Percentiles rank a stretch among this genome's conserved stretches.
phyloP scores from a whole-genome alignment of 2,113 vertebrate species.

The Heloderma charlesbogerti region DNA sequence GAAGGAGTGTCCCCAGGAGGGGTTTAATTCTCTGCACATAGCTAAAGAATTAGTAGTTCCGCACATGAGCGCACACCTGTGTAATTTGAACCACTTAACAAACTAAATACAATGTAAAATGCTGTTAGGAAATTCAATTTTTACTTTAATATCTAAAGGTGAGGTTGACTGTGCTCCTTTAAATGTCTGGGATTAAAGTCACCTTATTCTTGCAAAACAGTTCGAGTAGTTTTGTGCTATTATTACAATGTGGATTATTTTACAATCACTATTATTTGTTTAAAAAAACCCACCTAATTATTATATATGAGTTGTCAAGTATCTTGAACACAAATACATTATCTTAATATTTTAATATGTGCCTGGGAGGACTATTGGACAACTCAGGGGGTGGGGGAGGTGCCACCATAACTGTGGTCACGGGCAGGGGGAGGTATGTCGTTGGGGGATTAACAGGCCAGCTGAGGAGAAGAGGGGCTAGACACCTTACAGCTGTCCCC shows the following conservation, averaged over 20 bases:
- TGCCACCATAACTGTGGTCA: too few relatives aligned
- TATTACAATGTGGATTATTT: not conserved
- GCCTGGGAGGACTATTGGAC: too few relatives aligned
- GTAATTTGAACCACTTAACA: slow-evolving; percentile 6
- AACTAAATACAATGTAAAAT: not conserved
- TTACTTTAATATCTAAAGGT: not conserved
- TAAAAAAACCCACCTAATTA: not conserved
- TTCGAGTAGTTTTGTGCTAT: not conserved
- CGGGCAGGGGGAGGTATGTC: too few relatives aligned
- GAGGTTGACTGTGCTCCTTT: not conserved
- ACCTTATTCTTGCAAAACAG: not conserved
- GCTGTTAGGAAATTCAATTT: not conserved
- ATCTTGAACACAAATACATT: not conserved
- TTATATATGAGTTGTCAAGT: not conserved
- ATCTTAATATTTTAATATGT: too few relatives aligned
- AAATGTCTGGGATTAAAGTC: slow-evolving; percentile 13
- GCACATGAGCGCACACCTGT: slow-evolving; percentile 1
- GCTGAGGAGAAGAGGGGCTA: too few relatives aligned
- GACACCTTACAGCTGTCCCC: too few relatives aligned
- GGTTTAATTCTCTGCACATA: not conserved
- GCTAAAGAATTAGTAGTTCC: slow-evolving; percentile 18
- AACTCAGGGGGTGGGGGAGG: too few relatives aligned
- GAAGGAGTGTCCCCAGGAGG: not conserved
- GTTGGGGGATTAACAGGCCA: too few relatives aligned
- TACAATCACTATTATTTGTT: not conserved